These are phyloP conservation scores for Fissipunctia ypsillon DNA, from an alignment of 2,888 invertebrate species.

Conservation along the genomic window DNA sequence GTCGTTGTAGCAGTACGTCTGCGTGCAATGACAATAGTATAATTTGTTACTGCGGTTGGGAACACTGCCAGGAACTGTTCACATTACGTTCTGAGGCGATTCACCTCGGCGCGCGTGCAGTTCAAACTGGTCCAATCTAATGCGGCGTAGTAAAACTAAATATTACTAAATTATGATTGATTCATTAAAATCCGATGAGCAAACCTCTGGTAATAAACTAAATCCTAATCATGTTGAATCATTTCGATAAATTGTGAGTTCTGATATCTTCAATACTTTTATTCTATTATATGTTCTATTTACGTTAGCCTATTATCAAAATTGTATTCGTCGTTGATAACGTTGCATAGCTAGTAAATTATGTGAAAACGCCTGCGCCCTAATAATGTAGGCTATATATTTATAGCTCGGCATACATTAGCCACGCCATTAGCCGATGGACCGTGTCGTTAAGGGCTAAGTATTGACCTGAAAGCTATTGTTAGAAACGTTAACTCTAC, in stretches of 20 bases:
- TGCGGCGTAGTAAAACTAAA: conserved; percentile 42
- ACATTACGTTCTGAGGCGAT: conserved; percentile 73
- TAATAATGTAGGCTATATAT: conserved; percentile 79
- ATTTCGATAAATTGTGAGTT: conserved; percentile 18
- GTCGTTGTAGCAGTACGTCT: conserved; percentile 65
- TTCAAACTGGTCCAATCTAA: conserved; percentile 62
- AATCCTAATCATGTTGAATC: conserved; percentile 27
- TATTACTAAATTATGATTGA: conserved; percentile 47
- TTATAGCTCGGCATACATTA: conserved; percentile 83
- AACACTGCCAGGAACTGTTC: conserved; percentile 77
- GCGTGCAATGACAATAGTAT: conserved; percentile 73
- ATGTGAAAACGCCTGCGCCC: conserved; percentile 71
- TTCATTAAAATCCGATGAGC: conserved; percentile 59
- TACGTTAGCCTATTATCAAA: conserved; percentile 18
- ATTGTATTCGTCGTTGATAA: conserved; percentile 9
- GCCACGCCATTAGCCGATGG: conserved; percentile 82
- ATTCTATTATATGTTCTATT: too few species aligned
- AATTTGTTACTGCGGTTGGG: conserved; percentile 74
- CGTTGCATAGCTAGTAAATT: conserved; percentile 56
- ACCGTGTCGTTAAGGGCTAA: conserved; percentile 79
- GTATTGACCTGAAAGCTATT: conserved; percentile 82
- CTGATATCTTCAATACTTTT: conserved; percentile 18
- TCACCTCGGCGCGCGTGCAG: conserved; percentile 69
- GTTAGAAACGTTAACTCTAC: conserved; percentile 69
- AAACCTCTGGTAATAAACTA: conserved; percentile 25